phyloP scores from a whole-genome alignment of 2,113 vertebrate species.

The Nycticryphes semicollaris region DNA sequence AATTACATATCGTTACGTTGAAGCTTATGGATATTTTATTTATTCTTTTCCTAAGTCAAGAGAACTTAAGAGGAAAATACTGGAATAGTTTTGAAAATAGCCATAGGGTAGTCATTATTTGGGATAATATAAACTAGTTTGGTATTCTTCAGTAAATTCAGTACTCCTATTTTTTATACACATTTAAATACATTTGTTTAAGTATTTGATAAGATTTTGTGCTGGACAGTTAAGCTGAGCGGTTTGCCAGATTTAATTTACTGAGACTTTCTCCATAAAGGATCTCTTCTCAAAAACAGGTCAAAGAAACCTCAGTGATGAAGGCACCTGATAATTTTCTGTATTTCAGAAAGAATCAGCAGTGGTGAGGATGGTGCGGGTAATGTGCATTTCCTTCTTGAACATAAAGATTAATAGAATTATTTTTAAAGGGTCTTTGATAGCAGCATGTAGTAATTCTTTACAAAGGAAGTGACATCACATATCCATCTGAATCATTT shows the following conservation, averaged over 20 bases:
- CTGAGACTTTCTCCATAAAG: neutral
- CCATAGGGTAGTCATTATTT: neutral
- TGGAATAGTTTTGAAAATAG: neutral
- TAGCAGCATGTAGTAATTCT: neutral
- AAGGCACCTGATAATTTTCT: neutral
- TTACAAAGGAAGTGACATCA: neutral
- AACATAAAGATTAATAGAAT: neutral
- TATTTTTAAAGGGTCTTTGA: neutral
- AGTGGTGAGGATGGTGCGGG: neutral
- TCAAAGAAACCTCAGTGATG: neutral
- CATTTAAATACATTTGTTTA: neutral
- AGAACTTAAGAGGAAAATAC: neutral
- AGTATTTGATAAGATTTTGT: neutral
- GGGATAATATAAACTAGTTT: neutral
- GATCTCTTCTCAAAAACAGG: neutral
- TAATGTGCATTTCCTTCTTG: neutral
- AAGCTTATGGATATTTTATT: neutral
- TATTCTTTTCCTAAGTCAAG: neutral
- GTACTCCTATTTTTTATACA: neutral
- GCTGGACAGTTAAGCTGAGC: neutral
- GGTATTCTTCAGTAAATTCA: neutral
- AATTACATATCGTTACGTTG: neutral
- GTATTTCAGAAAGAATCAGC: neutral
- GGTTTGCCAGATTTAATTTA: neutral
- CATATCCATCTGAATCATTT: neutral